Conservation (phyloP, 2,113 vertebrate species). For the Illadopsis cleaveri region DNA sequence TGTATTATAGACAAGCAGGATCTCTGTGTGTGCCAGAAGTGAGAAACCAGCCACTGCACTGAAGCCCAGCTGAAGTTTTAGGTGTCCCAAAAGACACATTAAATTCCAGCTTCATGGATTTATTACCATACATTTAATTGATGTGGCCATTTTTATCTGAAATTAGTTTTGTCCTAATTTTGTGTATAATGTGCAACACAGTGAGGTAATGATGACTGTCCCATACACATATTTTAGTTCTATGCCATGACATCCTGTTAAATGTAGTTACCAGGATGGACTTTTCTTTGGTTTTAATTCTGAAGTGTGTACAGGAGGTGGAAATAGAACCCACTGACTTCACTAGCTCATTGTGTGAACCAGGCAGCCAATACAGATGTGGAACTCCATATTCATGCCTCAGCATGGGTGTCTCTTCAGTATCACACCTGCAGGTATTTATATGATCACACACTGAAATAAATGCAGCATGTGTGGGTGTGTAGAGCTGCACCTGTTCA, state of each 20-base stretch:
- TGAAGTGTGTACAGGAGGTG: not conserved
- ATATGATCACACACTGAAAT: constrained; percentile 33
- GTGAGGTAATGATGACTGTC: not conserved
- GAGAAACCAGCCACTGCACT: not conserved
- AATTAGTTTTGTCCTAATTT: not conserved
- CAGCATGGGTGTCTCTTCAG: constrained; percentile 37
- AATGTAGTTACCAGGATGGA: not conserved
- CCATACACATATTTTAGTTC: not conserved
- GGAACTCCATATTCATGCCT: constrained; percentile 56
- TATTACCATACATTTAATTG: not conserved
- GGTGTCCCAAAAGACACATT: not conserved
- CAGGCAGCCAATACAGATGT: constrained; percentile 45
- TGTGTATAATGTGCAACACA: not conserved
- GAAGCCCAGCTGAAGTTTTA: not conserved
- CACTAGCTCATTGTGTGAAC: constrained; percentile 7
- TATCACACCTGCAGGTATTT: constrained; percentile 54
- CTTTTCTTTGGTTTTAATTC: not conserved
- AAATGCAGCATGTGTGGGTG: constrained; percentile 12
- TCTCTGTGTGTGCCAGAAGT: not conserved
- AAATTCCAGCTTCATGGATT: not conserved
- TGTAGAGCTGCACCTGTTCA: constrained; percentile 46
- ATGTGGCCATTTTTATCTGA: not conserved
- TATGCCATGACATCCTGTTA: not conserved
- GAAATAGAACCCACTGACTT: not conserved
- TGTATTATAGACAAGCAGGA: not conserved